Conservation (phyloP, 2,797 vertebrate species). For the Otolemur crassicaudatus region DNA sequence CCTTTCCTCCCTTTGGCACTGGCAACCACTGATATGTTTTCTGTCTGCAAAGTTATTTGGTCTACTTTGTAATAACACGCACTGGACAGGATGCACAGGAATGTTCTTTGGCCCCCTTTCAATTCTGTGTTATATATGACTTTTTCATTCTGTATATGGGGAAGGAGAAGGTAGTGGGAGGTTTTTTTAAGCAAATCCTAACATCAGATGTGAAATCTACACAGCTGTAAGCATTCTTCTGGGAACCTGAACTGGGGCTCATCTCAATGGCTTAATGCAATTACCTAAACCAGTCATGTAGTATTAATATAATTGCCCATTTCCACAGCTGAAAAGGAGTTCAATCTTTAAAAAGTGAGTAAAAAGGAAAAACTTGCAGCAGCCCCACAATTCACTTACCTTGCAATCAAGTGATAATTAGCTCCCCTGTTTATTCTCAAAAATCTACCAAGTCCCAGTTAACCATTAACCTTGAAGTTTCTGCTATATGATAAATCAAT, state of each 20-base stretch:
- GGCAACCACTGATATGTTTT: not conserved
- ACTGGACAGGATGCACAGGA: slow-evolving; percentile 82
- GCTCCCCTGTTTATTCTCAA: slow-evolving; percentile 81
- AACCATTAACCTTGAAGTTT: not conserved
- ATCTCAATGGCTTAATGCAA: slow-evolving; percentile 95
- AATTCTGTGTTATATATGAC: slow-evolving; percentile 63
- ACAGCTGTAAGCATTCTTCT: slow-evolving; percentile 98
- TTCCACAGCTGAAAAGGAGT: slow-evolving; percentile 89
- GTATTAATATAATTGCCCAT: slow-evolving; percentile 90
- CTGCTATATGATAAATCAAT: slow-evolving; percentile 37
- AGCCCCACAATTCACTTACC: slow-evolving; percentile 82
- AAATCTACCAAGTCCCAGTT: slow-evolving; percentile 50
- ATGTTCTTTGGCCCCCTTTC: slow-evolving; percentile 72
- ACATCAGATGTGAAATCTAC: slow-evolving; percentile 90
- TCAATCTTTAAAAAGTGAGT: slow-evolving; percentile 83
- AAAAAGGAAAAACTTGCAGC: slow-evolving; percentile 85
- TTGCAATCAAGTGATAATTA: slow-evolving; percentile 84
- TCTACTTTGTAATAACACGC: slow-evolving; percentile 76
- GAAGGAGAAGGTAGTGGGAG: not conserved
- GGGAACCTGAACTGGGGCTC: slow-evolving; percentile 94
- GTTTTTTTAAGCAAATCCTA: slow-evolving; percentile 79
- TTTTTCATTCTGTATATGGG: slow-evolving; percentile 75
- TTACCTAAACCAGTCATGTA: slow-evolving; percentile 94
- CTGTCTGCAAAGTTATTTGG: not conserved
- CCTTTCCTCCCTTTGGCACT: not conserved